Base-by-base conservation (phyloP, 2,113 vertebrate genomes). In the Notarius lentiginosus region DNA sequence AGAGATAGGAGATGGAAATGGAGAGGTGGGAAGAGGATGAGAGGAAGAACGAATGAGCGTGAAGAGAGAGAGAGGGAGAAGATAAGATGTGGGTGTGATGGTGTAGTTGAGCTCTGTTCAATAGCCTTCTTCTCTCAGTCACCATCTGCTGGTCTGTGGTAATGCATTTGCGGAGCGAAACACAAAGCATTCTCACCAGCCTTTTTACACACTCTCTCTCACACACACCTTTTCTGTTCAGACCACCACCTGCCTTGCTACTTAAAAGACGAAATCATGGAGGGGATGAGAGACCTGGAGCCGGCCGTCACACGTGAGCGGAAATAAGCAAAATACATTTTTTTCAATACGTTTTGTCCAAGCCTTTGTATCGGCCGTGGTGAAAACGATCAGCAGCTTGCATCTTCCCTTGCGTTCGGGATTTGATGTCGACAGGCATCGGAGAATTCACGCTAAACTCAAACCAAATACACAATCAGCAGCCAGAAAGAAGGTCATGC, bases 61-160 rank as follows among this genome's bases (percentile, higher is more conserved):
- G 58, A 53, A 73, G 84, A 63, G 58, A 49, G 24, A 49, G 79
- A 83, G 53, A 24, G 90, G 88, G 90, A 91, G 86, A 87, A 84
- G 88, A 90, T 49, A 89, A 92, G 91, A 91, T 58, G 65, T 70
- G 89, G 91, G 90, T 90, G 90, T 92, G 92, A 93, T 94, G 92
- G 91, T 92, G 90, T 88, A 47, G 60, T 55, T 83, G 88, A 91
- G 89, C 91, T 92, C 18, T 61, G 55, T 84, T 92, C 89, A 87
- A 75, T 91, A 87, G 88, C 91, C 91, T 90, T 90, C 91, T 91
- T 77, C 91, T 81, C 41, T 73, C 47, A n/a, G 12, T 82, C 41
- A 88, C 94, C 94, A 94, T 95, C 94, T 95, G 94, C 90, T 94
- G 92, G 91, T 93, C 90, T 91, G 89, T 91, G 90, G 91, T 82